phyloP scores from a whole-genome alignment of 2,797 vertebrate genomes.

The Moxostoma hubbsi region DNA sequence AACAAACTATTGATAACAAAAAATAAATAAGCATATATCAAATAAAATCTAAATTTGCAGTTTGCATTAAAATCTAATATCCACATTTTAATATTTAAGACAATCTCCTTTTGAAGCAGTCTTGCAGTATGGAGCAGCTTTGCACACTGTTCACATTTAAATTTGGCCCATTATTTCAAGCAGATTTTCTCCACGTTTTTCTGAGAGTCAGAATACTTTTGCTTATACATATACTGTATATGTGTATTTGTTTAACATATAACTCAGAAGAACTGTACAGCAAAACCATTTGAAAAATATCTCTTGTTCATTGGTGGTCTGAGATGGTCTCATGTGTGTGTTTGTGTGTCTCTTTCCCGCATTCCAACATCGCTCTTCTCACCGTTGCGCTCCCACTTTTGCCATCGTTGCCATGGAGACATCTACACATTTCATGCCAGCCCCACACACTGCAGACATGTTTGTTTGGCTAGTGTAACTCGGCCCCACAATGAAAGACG shows the following conservation, averaged over 20 bases:
- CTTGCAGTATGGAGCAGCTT: background rate
- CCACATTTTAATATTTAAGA: background rate
- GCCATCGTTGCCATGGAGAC: slow-evolving; percentile 88
- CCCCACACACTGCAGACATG: slow-evolving; percentile 90
- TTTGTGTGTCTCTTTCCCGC: slow-evolving; percentile 76
- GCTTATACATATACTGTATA: background rate
- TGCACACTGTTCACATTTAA: too few relatives aligned
- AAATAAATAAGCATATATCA: background rate
- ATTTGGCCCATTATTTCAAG: background rate
- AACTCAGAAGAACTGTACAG: slow-evolving; percentile 76
- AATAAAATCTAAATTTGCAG: background rate
- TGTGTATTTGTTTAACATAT: slow-evolving; percentile 45
- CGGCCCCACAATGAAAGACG: slow-evolving; percentile 82
- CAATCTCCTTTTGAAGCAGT: background rate
- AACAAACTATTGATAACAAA: background rate
- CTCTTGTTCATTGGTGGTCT: slow-evolving; percentile 57
- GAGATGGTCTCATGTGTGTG: slow-evolving; percentile 59
- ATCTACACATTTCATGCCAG: slow-evolving; percentile 82
- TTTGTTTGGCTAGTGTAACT: slow-evolving; percentile 94
- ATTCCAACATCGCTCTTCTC: slow-evolving; percentile 77
- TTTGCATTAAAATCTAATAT: background rate
- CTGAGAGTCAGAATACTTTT: background rate
- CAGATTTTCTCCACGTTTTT: background rate
- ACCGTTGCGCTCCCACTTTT: slow-evolving; percentile 78
- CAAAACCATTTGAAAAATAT: slow-evolving; percentile 38